Evolutionary conservation across 1,140 invertebrate genomes (phyloP), one percentile per base, ranked within the genome.

Genomic region (Tetraneura akinire): DNA sequence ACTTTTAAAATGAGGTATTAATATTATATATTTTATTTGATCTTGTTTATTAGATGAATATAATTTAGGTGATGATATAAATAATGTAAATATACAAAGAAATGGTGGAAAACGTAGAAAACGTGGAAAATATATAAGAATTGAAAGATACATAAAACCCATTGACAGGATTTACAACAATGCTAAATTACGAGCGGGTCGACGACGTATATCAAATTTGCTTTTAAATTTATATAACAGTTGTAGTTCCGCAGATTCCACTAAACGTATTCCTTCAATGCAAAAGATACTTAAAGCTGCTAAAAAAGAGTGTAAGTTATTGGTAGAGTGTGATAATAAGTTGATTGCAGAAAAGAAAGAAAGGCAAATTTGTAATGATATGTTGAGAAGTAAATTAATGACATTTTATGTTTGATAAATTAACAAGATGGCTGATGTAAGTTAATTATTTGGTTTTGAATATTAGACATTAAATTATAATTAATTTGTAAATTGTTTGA

Each of bases 141-240:
- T 3, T 14, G 6, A 16, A 14, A 68, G 51, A 32, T 76, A 16
- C 26, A 37, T n/a, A 76, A 23, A 26, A 23, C 51, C 51, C 2
- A 23, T 0, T 18, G 53, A 76, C 42, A 76, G 53, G 13, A 0
- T 5, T 1, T 4, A 16, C 37, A 53, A 76, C 4, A 76, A 76
- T 76, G 73, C 73, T 16, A 76, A 76, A 60, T 53, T 60, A 76
- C 73, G 73, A 32, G 13, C 14, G 8, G 60, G 73, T 11, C 73
- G 73, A 42, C 5, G 60, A 18, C 4, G 8, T 1, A 76, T 76
- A 16, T 16, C 53, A 0, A 47, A 60, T 4, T 21, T 47, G 21
- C 60, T 76, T 60, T 8, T 0, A 9, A 18, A 29, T 26, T 14
- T 76, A 0, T 26, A 6, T 16, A 42, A 45, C 18, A 11, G 1